Conservation (phyloP, 2,113 vertebrate species). For the Helogale parvula region DNA sequence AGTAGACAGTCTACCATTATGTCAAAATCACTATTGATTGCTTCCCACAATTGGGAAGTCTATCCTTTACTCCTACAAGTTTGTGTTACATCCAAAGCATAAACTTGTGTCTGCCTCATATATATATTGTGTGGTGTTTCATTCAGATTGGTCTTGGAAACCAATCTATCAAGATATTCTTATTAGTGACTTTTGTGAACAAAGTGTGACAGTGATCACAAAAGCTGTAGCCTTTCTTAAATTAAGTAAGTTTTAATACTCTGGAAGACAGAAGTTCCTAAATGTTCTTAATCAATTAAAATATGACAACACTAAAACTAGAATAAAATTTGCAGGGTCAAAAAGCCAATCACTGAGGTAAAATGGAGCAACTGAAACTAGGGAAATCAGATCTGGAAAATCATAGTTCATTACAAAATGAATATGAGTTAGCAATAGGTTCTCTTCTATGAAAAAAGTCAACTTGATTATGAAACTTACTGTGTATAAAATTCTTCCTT, state of each 20-base stretch:
- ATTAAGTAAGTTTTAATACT: background rate
- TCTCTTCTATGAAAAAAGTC: background rate
- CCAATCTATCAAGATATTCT: background rate
- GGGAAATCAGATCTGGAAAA: conserved; percentile 26
- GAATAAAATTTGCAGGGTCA: background rate
- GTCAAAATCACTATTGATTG: background rate
- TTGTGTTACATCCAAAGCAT: background rate
- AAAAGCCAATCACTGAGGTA: background rate
- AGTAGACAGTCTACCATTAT: background rate
- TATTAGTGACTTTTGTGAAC: conserved; percentile 25
- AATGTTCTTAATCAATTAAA: conserved; percentile 24
- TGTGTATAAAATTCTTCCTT: background rate
- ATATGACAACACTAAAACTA: conserved; percentile 29
- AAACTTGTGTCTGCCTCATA: background rate
- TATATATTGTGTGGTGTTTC: background rate
- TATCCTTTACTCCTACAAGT: background rate
- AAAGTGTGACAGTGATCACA: background rate
- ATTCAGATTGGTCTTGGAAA: conserved; percentile 11
- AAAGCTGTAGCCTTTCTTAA: background rate
- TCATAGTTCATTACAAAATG: background rate
- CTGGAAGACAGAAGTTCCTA: background rate
- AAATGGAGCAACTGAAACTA: background rate
- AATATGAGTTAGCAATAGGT: background rate
- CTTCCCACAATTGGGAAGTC: background rate
- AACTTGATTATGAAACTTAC: background rate